Evolutionary conservation across 2,888 invertebrate species (phyloP).

Genomic region (Cremastinae sp.): DNA sequence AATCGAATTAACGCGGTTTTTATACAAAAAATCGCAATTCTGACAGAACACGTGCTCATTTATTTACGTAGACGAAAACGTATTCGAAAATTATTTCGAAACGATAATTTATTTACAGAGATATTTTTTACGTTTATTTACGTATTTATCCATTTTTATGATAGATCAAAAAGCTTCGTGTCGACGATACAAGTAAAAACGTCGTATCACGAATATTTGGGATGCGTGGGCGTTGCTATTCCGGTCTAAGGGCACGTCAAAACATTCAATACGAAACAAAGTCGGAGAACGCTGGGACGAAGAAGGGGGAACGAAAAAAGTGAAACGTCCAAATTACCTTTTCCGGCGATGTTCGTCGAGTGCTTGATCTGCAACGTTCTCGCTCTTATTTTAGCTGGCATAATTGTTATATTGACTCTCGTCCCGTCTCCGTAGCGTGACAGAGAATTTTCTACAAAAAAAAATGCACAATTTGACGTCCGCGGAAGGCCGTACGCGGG

Average conservation of each 20-base stretch:
- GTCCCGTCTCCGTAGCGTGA: constrained; percentile 28
- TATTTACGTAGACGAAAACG: constrained; percentile 2
- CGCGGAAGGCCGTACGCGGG: not conserved
- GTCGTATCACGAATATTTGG: not conserved
- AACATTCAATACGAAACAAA: constrained; percentile 24
- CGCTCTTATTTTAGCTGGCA: constrained; percentile 63
- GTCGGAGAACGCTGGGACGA: not conserved
- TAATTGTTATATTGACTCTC: constrained; percentile 57
- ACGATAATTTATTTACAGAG: too few relatives aligned
- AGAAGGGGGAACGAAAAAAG: not conserved
- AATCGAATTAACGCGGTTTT: constrained; percentile 18
- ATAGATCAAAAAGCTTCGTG: not conserved
- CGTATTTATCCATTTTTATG: too few relatives aligned
- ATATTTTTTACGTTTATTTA: too few relatives aligned
- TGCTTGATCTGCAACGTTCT: constrained; percentile 58
- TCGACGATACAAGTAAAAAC: constrained; percentile 10
- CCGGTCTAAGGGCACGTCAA: constrained; percentile 40
- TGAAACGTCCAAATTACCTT: constrained; percentile 57
- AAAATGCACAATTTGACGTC: constrained; percentile 8
- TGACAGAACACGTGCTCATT: too few relatives aligned
- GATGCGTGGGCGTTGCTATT: constrained; percentile 32
- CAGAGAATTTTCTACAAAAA: not conserved
- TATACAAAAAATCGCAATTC: constrained; percentile 14
- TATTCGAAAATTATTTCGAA: too few relatives aligned
- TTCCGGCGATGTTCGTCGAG: constrained; percentile 60